Evolutionary conservation across 2,113 vertebrate genomes (phyloP).

Genomic region (Cyphomyrus plagiostoma): DNA sequence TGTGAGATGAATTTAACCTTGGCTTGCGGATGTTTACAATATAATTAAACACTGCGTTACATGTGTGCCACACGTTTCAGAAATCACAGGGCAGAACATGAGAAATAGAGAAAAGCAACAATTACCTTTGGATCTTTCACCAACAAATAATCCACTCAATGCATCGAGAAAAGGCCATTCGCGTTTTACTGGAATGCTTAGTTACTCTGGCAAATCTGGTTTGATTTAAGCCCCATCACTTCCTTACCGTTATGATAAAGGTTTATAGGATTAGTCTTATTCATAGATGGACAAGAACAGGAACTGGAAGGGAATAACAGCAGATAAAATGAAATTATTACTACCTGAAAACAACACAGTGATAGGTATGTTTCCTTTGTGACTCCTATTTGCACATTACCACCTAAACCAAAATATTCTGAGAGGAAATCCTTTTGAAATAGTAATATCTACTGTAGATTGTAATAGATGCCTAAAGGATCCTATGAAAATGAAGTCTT

Average conservation of each 20-base stretch:
- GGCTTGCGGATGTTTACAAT: constrained; percentile 36
- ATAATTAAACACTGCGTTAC: constrained; percentile 58
- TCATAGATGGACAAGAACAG: neutral
- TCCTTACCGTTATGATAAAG: neutral
- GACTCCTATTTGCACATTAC: neutral
- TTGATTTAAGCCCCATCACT: neutral
- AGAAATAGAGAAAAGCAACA: neutral
- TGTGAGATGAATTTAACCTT: constrained; percentile 34
- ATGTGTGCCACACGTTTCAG: constrained; percentile 54
- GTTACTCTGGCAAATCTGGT: neutral
- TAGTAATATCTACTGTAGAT: neutral
- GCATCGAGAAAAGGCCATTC: neutral
- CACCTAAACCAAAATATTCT: neutral
- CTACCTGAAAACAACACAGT: neutral
- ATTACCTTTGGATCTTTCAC: neutral
- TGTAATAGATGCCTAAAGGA: neutral
- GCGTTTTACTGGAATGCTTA: neutral
- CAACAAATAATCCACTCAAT: neutral
- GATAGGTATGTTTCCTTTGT: neutral
- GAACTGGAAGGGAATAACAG: neutral
- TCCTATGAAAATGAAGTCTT: neutral
- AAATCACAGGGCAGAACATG: constrained; percentile 35
- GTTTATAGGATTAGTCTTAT: neutral
- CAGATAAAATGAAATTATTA: neutral
- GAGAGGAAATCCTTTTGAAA: neutral